Conservation (phyloP, 2,888 invertebrate species). For the Xestia c-nigrum region DNA sequence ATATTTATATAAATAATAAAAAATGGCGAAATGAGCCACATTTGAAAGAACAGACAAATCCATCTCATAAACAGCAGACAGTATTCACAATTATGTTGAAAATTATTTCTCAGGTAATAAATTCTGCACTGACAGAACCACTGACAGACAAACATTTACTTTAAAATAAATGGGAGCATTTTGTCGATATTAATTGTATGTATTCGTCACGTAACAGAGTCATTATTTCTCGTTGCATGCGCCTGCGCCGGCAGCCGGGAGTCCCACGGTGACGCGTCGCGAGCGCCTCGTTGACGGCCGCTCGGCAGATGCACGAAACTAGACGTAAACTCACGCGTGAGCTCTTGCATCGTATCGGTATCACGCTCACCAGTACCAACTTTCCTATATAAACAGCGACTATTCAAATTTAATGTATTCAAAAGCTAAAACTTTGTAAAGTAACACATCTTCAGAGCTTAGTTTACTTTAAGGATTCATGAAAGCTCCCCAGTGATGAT, state of each 20-base stretch:
- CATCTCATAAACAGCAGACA: not conserved
- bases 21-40: not conserved
- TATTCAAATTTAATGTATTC: constrained; percentile 83
- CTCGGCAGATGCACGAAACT: constrained; percentile 77
- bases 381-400: constrained; percentile 84
- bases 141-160: constrained; percentile 50
- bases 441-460: constrained; percentile 73
- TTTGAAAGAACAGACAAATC: not conserved
- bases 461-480: constrained; percentile 66
- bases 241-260: constrained; percentile 51
- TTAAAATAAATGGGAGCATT: constrained; percentile 51
- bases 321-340: constrained; percentile 82
- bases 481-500: constrained; percentile 76
- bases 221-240: constrained; percentile 61
- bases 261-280: constrained; percentile 60
- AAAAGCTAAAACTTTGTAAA: constrained; percentile 79
- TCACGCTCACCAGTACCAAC: constrained; percentile 81
- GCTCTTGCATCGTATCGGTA: constrained; percentile 81
- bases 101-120: constrained; percentile 24
- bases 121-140: constrained; percentile 25
- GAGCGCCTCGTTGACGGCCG: constrained; percentile 51
- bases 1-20: not conserved
- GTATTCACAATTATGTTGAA: constrained; percentile 26
- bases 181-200: constrained; percentile 56
- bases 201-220: constrained; percentile 59